Percentiles rank a stretch among this genome's conserved stretches.
These are phyloP conservation scores for Brachypodius melanocephalos DNA, from an alignment of 2,113 vertebrate genomes.

Conservation along the genomic window DNA sequence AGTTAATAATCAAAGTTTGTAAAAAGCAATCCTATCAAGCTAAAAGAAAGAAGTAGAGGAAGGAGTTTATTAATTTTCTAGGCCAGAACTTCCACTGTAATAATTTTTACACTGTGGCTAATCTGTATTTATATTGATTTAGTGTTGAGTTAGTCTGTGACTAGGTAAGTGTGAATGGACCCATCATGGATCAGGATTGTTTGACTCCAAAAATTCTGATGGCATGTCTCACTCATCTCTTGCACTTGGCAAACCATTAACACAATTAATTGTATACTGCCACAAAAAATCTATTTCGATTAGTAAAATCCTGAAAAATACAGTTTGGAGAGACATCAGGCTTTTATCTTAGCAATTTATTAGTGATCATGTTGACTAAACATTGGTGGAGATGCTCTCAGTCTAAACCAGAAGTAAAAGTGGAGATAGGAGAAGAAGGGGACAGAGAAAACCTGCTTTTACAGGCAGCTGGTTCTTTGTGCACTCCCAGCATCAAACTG, in stretches of 20 bases:
- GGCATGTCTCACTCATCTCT: neutral
- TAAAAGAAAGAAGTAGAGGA: neutral
- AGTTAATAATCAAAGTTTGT: neutral
- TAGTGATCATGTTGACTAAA: neutral
- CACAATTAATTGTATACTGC: neutral
- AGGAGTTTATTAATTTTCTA: neutral
- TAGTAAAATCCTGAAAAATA: neutral
- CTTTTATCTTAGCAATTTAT: neutral
- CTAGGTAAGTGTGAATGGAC: neutral
- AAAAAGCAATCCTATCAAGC: neutral
- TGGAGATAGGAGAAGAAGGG: neutral
- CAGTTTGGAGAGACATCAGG: neutral
- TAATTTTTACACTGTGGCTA: neutral
- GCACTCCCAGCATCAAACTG: fast-evolving
- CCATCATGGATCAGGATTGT: neutral
- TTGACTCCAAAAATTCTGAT: neutral
- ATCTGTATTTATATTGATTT: neutral
- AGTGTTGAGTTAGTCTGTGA: neutral
- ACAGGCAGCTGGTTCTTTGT: neutral
- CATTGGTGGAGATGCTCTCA: neutral
- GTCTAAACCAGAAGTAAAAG: neutral
- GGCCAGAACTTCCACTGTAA: neutral
- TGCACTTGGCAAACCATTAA: neutral
- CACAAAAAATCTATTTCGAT: neutral
- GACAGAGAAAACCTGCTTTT: neutral